These are phyloP conservation scores for Rhagophthalmus giganteus DNA, from an alignment of 2,888 invertebrate species.

Conservation along the genomic window DNA sequence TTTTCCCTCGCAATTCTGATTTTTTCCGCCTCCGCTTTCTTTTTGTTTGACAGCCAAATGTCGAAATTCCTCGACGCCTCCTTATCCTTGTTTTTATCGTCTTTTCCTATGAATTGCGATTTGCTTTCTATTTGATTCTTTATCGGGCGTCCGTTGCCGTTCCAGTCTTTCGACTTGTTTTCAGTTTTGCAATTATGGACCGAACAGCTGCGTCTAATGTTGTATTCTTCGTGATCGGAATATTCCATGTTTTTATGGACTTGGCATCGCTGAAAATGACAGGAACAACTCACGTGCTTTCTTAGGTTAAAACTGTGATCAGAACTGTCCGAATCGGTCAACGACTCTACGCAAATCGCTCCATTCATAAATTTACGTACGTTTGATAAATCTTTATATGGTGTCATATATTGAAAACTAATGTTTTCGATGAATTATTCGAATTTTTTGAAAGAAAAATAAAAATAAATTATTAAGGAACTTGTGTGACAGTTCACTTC, in stretches of 20 bases:
- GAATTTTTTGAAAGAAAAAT: too few species aligned
- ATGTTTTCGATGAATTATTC: too few species aligned
- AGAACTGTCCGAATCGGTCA: background rate
- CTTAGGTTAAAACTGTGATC: too few species aligned
- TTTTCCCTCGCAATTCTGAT: background rate
- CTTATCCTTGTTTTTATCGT: background rate
- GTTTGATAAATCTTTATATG: too few species aligned
- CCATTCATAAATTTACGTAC: conserved; percentile 4
- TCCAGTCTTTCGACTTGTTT: background rate
- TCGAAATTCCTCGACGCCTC: background rate
- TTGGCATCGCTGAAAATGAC: background rate
- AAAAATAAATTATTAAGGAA: too few species aligned
- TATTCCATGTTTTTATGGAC: background rate
- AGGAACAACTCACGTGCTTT: background rate
- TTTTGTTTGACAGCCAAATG: background rate
- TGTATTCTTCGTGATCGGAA: background rate
- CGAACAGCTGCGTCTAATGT: background rate
- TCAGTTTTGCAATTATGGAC: background rate
- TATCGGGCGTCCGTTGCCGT: background rate
- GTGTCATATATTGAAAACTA: too few species aligned
- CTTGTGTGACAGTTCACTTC: too few species aligned
- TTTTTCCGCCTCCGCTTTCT: background rate
- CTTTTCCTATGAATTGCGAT: background rate
- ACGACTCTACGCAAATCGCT: conserved; percentile 4
- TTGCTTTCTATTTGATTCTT: background rate